phyloP scores from a whole-genome alignment of 2,888 invertebrate genomes.

The Nephrotoma guestfalica region DNA sequence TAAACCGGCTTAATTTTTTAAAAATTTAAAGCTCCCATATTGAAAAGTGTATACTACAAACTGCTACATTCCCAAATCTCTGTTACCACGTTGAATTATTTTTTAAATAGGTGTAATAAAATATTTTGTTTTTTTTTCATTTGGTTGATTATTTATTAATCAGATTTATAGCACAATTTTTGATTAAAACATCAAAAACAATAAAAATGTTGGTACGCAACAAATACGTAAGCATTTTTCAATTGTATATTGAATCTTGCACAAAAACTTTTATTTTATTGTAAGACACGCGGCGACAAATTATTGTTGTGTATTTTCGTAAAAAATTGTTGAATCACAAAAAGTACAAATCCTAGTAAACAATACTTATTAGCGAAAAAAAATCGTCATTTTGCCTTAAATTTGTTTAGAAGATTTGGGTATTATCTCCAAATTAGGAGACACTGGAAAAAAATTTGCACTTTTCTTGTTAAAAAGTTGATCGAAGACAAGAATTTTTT shows the following conservation, averaged over 20 bases:
- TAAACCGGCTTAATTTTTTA: background rate
- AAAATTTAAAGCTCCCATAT: conserved; percentile 1
- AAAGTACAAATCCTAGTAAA: background rate
- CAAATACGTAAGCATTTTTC: conserved; percentile 6
- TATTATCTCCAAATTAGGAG: background rate
- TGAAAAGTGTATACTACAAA: conserved; percentile 6
- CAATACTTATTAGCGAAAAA: background rate
- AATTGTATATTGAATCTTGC: background rate
- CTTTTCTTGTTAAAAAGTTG: background rate
- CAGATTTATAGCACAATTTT: background rate
- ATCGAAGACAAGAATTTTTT: background rate
- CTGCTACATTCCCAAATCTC: conserved; percentile 1
- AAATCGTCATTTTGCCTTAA: background rate
- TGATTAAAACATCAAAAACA: background rate
- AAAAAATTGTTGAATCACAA: background rate
- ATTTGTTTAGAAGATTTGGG: background rate
- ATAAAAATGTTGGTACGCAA: background rate
- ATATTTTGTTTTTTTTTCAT: background rate
- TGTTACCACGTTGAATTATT: background rate
- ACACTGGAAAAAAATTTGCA: background rate
- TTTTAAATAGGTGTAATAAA: conserved; percentile 6
- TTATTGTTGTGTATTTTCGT: background rate
- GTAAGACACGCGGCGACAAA: conserved; percentile 4
- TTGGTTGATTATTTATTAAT: background rate
- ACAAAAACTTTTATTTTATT: background rate